Conservation (phyloP, 2,797 vertebrate species). For the Aldrovandia affinis region DNA sequence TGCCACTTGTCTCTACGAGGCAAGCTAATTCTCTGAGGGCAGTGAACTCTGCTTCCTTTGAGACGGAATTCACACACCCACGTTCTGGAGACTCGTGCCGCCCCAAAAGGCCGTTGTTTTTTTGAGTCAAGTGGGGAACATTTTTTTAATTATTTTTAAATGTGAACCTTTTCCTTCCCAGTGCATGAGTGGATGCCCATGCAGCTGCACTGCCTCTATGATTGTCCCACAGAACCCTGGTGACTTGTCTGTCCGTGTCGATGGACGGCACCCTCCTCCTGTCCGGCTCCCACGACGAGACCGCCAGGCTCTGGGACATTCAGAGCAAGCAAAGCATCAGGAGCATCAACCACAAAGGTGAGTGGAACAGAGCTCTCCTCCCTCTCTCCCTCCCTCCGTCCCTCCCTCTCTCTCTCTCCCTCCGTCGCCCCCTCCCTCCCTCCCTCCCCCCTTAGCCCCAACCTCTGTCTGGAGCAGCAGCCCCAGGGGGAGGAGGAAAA, state of each 20-base stretch:
- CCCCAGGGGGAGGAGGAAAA: background rate
- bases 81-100: no score
- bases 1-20: no score
- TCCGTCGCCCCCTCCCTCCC: no score
- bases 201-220: background rate
- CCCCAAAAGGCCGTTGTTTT: no score
- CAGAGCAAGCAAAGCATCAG: conserved; percentile 93
- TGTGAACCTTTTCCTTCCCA: no score
- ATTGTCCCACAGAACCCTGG: conserved; percentile 88
- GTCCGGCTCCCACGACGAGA: conserved; percentile 93
- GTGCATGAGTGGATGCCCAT: no score
- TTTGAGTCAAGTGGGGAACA: no score
- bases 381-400: background rate
- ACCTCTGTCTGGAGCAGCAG: background rate
- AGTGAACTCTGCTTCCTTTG: no score
- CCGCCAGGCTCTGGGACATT: conserved; percentile 89
- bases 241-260: conserved; percentile 90
- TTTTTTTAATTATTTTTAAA: no score
- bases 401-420: no score
- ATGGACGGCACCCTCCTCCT: conserved; percentile 88
- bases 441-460: background rate
- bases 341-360: conserved; percentile 90
- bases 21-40: no score
- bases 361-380: background rate
- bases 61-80: no score